Base-by-base conservation (phyloP, 2,888 invertebrate genomes). In the Adineta ricciae region DNA sequence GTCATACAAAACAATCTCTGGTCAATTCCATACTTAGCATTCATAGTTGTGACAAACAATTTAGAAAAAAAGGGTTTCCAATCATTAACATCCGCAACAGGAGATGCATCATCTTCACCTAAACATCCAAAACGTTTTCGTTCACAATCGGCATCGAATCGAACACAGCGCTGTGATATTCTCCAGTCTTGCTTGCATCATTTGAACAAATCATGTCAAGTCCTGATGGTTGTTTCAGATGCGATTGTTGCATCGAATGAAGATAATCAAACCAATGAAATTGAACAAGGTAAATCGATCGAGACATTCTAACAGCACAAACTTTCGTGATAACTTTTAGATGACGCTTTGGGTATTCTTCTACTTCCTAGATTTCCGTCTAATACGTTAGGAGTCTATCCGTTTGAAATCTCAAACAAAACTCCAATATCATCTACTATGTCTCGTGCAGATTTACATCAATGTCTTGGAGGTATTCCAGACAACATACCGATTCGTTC, bases 171-270 rank as follows among this genome's bases (percentile, higher is more conserved):
- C 1, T 19, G 16, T 19, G 19, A 64, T 24, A 64, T 64, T 32
- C 7, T 32, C 7, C 32, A 64, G 32, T 7, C 64, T 14, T 64
- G 27, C 16, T 19, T 32, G 16, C 64, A 27, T 16, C 64, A 64
- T 64, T 36, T 88, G 49, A 88, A 88, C 21, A 27, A 72, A n/a
- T 49, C 84, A 19, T 88, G 88, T 85, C 85, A 87, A 36, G 84
- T 88, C 36, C 84, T 87, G 21, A 86, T 86, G 11, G 36, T 88
- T 46, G 85, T 87, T 21, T 86, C 88, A 32, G 87, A 87, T 85
- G 88, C 88, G 73, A 83, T 88, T 83, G 84, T 88, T 64, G 88
- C 27, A 32, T 32, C 64, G 19, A 64, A 32, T 36, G 32, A 64
- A 16, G 5, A 64, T 5, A 64, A 64, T 64, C 64, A 64, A 64